Conservation (phyloP, 2,797 vertebrate genomes). For the Loris lydekkerianus region DNA sequence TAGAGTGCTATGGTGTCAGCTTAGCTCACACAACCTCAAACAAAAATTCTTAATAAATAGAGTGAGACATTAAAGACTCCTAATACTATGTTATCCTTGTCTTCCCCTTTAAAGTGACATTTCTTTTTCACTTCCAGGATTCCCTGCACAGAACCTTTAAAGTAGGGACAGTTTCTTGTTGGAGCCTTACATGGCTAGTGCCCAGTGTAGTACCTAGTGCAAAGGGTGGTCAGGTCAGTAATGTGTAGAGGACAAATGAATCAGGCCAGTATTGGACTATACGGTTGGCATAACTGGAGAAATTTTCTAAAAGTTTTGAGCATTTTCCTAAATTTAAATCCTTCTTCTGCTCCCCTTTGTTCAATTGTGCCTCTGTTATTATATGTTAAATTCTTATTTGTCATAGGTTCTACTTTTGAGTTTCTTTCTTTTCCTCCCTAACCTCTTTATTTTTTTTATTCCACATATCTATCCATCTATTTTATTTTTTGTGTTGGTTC, state of each 20-base stretch:
- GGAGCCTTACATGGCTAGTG: neutral
- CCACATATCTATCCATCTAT: neutral
- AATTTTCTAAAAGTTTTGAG: slow-evolving; percentile 39
- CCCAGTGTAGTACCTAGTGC: neutral
- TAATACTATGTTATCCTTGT: neutral
- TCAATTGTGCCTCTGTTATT: slow-evolving; percentile 11
- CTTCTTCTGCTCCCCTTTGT: slow-evolving; percentile 29
- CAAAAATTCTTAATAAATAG: slow-evolving; percentile 24
- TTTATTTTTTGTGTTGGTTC: neutral
- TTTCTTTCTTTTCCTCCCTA: neutral
- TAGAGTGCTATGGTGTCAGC: no score
- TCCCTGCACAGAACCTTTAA: slow-evolving; percentile 44
- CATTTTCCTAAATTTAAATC: slow-evolving; percentile 14
- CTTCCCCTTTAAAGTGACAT: slow-evolving; percentile 11
- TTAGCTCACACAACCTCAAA: no score
- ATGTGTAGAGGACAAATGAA: neutral
- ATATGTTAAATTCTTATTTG: neutral
- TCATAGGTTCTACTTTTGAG: neutral
- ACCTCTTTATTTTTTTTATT: slow-evolving; percentile 35
- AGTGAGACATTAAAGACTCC: neutral
- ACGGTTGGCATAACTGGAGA: neutral
- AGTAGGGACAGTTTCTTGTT: neutral
- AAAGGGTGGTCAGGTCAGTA: neutral
- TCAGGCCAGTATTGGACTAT: neutral
- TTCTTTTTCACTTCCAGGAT: neutral